Evolutionary conservation across 2,888 invertebrate genomes (phyloP), one percentile per base, ranked within the genome.

Genomic region (Gisinianus flammeolus): DNA sequence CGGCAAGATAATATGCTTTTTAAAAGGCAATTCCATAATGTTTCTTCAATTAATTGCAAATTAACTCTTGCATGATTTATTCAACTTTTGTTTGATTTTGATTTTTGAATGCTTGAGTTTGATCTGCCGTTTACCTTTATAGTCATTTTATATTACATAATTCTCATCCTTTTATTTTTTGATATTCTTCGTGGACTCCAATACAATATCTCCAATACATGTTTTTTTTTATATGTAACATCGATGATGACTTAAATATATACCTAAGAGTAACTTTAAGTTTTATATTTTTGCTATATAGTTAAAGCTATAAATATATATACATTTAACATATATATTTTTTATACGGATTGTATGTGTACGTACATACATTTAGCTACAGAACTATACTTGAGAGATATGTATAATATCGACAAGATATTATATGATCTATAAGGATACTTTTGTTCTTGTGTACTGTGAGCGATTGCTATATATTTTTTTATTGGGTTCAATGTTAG

Each of bases 161-260:
- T 26, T 58, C n/a, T n/a, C n/a, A n/a, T n/a, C n/a, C n/a, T n/a
- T n/a, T n/a, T n/a, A n/a, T n/a, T n/a, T n/a, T n/a, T n/a, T n/a
- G n/a, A n/a, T n/a, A n/a, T n/a, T n/a, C n/a, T n/a, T n/a, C n/a
- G n/a, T n/a, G n/a, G n/a, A n/a, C n/a, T n/a, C n/a, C n/a, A n/a
- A n/a, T n/a, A n/a, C n/a, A n/a, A n/a, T n/a, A n/a, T n/a, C 19
- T 44, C 44, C 44, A 44, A 64, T 24, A 64, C 26, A 26, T 64
- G 5, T 64, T 26, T 64, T 64, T 64, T 64, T n/a, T n/a, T n/a
- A n/a, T n/a, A n/a, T 64, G 64, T 64, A 64, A 26, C 64, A 64
- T 64, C 64, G 19, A 26, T 28, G 26, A 64, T 58, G 26, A 19
- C 26, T 58, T 58, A 2, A 26, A 26, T 1, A 10, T 64, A n/a